phyloP scores from a whole-genome alignment of 2,797 vertebrate species.

The Orestias chungarensis region DNA sequence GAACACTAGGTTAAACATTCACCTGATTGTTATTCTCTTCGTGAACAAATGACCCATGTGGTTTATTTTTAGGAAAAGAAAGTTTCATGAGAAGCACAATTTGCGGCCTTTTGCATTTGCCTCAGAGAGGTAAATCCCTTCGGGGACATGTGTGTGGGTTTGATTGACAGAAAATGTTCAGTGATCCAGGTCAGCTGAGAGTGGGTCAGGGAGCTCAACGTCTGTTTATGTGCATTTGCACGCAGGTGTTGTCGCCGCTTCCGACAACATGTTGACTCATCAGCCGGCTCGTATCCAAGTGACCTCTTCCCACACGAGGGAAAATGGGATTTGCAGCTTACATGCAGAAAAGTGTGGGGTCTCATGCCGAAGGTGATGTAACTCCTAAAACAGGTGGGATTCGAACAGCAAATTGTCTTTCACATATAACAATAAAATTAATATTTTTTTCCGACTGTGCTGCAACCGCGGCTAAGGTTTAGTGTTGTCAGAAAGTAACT shows the following conservation, averaged over 20 bases:
- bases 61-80: neutral
- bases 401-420: neutral
- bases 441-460: neutral
- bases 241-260: constrained; percentile 53
- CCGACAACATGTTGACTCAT: constrained; percentile 62
- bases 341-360: constrained; percentile 20
- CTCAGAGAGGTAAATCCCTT: constrained; percentile 19
- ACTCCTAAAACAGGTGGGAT: constrained; percentile 7
- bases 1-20: neutral
- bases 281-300: constrained; percentile 60
- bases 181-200: constrained; percentile 70
- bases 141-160: constrained; percentile 51
- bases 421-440: neutral
- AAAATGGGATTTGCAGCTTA: constrained; percentile 32
- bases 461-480: neutral
- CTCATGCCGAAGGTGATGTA: neutral
- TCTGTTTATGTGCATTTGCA: constrained; percentile 65
- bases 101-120: constrained; percentile 49
- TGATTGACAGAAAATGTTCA: constrained; percentile 66
- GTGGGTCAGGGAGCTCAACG: constrained; percentile 64
- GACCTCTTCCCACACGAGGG: constrained; percentile 52
- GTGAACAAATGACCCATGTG: neutral
- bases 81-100: constrained; percentile 20
- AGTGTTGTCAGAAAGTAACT: neutral
- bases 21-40: neutral